Percentiles rank a stretch among this genome's conserved stretches.
Evolutionary conservation across 2,797 vertebrate genomes (phyloP).

Genomic region (Bryconaethiops microstoma): DNA sequence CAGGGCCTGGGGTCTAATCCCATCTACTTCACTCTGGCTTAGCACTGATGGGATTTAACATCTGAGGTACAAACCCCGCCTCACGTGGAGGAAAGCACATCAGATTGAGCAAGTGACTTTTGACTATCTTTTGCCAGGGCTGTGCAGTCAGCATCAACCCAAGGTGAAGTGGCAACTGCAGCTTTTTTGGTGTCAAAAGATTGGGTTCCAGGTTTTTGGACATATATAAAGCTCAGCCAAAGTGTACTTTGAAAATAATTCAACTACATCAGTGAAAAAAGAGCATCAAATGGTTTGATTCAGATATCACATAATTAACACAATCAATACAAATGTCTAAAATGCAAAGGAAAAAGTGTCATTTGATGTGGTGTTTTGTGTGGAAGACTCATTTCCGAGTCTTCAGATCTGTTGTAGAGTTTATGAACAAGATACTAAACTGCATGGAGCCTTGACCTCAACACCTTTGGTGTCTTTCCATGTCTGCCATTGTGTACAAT

Average conservation of each 20-base stretch:
- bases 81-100: slow-evolving; percentile 21
- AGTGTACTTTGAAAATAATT: neutral
- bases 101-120: slow-evolving; percentile 33
- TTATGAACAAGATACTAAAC: no score
- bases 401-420: no score
- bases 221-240: neutral
- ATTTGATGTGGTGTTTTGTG: no score
- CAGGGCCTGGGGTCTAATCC: slow-evolving; percentile 38
- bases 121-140: neutral
- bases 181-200: neutral
- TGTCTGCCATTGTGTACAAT: no score
- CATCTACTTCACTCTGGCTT: slow-evolving; percentile 36
- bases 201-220: neutral
- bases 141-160: slow-evolving; percentile 13
- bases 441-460: no score
- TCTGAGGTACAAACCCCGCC: slow-evolving; percentile 31
- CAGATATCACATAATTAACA: neutral
- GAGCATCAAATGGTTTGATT: neutral
- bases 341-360: no score
- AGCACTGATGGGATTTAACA: slow-evolving; percentile 34
- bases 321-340: neutral
- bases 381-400: no score
- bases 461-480: no score
- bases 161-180: neutral
- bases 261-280: neutral